Base-by-base conservation (phyloP, 2,888 invertebrate species). In the Cephus spinipes region DNA sequence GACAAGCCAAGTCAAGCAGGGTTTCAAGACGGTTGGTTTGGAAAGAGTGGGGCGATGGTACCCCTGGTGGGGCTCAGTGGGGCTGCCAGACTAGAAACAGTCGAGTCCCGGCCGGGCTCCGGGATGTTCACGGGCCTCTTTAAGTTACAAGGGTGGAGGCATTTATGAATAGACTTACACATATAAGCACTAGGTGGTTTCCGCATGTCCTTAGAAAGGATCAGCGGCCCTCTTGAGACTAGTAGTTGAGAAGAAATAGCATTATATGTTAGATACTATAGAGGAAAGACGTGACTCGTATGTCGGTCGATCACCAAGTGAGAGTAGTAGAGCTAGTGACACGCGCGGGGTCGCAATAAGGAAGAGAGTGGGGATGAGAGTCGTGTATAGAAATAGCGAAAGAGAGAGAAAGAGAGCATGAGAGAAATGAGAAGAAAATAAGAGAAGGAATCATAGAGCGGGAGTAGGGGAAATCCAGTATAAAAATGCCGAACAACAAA, bases 101-200 rank as follows among this genome's bases (percentile, higher is more conserved):
- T 78, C 78, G 78, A 75, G 75, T 75, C 75, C 78, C 75, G 78
- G 78, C 76, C 78, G 78, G 73, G 78, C 78, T 73, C 73, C 78
- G 78, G 75, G 75, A 77, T 69, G 74, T 71, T 74, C 74, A 74
- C 75, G 55, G 55, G 9, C 55, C 9, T 55, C 2, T 23, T 55
- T 55, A 55, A 23, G 9, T 9, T 55, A 23, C 2, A 55, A 55
- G 55, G 55, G 23, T 55, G 9, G 55, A 55, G 55, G 55, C 55
- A 55, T 55, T 55, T 55, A 55, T 55, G 55, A 15, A 55, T 40
- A 40, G 40, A 40, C 40, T 40, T 40, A 40, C 9, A 55, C 9
- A 55, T 55, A 55, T 55, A 55, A 55, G 9, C 23, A 55, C 55
- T 23, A 55, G 55, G 55, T 55, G 23, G 23, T 55, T 15, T 15